These are phyloP conservation scores for Lutraria rhynchaena DNA, from an alignment of 1,140 invertebrate species.

Conservation along the genomic window DNA sequence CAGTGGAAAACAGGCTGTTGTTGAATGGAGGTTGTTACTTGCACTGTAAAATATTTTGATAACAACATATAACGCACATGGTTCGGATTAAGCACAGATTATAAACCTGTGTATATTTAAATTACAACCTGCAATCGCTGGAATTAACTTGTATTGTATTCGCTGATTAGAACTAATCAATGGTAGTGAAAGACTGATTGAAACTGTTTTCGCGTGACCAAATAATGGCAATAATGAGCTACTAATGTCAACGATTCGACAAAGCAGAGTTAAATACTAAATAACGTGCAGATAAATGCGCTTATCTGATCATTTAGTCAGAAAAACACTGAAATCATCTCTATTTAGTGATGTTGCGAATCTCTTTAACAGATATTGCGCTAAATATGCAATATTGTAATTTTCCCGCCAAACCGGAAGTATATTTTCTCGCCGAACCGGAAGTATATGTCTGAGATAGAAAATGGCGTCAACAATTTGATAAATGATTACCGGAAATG, in stretches of 20 bases:
- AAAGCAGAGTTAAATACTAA: conserved; percentile 35
- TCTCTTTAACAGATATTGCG: conserved; percentile 8
- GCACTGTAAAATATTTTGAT: too few species aligned
- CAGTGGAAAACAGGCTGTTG: too few species aligned
- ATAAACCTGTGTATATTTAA: background rate
- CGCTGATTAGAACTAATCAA: background rate
- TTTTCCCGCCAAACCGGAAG: conserved; percentile 18
- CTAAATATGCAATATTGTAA: conserved; percentile 17
- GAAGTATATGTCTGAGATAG: background rate
- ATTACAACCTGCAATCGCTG: background rate
- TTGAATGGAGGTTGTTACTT: too few species aligned
- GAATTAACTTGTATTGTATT: too few species aligned
- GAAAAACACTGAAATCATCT: conserved; percentile 29
- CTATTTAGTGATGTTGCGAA: conserved; percentile 11
- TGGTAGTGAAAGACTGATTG: background rate
- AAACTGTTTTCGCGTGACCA: conserved; percentile 14
- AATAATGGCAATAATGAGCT: conserved; percentile 3
- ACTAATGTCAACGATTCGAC: background rate
- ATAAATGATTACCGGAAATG: background rate
- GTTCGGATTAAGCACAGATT: too few species aligned
- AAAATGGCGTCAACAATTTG: background rate
- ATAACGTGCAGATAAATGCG: conserved; percentile 17
- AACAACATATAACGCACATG: too few species aligned
- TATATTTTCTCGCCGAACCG: background rate
- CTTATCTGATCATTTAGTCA: conserved; percentile 13